These are phyloP conservation scores for Labrus mixtus DNA, from an alignment of 2,113 vertebrate species.

Conservation along the genomic window DNA sequence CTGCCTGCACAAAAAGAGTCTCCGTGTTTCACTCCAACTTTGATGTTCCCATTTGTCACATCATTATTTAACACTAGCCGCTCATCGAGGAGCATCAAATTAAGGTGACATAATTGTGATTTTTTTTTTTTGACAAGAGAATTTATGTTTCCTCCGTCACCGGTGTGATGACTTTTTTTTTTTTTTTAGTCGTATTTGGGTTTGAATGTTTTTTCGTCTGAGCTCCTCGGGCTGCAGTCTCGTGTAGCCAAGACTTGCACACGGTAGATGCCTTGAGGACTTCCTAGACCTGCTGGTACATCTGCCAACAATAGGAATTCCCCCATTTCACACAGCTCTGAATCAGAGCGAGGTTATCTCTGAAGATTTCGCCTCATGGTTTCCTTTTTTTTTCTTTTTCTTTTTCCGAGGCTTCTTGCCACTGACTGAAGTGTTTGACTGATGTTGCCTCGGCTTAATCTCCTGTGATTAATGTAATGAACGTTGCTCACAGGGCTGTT, in stretches of 20 bases:
- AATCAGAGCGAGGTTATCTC: constrained; percentile 67
- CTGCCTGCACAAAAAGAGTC: constrained; percentile 82
- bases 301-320: constrained; percentile 87
- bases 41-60: constrained; percentile 81
- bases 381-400: constrained; percentile 49
- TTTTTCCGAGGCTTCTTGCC: constrained; percentile 43
- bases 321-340: constrained; percentile 79
- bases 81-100: constrained; percentile 46
- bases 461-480: constrained; percentile 62
- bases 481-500: constrained; percentile 40
- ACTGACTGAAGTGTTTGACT: constrained; percentile 53
- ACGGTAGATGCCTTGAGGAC: constrained; percentile 79
- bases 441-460: constrained; percentile 56
- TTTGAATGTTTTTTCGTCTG: constrained; percentile 74
- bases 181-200: constrained; percentile 11
- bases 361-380: constrained; percentile 64
- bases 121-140: constrained; percentile 47
- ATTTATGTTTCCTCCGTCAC: constrained; percentile 59
- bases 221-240: constrained; percentile 75
- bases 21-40: constrained; percentile 73
- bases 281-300: constrained; percentile 74
- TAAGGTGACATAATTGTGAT: constrained; percentile 60
- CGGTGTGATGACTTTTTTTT: constrained; percentile 51
- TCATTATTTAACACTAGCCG: constrained; percentile 77
- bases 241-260: constrained; percentile 78